A percentile compares a stretch with the other conserved stretches of the same genome.
Evolutionary conservation across 2,113 vertebrate genomes (phyloP).

Genomic region (Oncorhynchus keta): DNA sequence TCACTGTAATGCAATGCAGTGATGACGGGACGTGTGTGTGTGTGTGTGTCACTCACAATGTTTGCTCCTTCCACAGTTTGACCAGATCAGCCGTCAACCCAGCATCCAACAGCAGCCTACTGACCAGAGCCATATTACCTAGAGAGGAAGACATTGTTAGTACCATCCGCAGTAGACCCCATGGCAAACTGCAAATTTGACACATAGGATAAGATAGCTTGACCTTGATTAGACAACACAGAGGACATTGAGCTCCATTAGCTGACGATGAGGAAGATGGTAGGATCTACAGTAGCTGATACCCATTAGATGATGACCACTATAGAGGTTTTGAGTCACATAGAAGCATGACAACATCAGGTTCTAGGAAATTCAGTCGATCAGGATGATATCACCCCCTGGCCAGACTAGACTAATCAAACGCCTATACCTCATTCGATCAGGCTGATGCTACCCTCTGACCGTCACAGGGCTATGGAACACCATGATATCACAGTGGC

Average conservation of each 20-base stretch:
- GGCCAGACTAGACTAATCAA: constrained; percentile 45
- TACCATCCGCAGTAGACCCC: no score
- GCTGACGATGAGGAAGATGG: not conserved
- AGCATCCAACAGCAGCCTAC: constrained; percentile 90
- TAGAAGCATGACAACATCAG: constrained; percentile 45
- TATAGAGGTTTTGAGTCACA: constrained; percentile 50
- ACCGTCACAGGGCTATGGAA: no score
- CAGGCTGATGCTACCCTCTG: no score
- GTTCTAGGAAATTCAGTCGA: constrained; percentile 55
- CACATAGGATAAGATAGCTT: no score
- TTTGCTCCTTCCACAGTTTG: constrained; percentile 86
- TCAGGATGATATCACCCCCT: constrained; percentile 48
- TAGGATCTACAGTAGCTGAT: constrained; percentile 16
- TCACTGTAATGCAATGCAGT: no score
- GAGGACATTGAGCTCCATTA: constrained; percentile 35
- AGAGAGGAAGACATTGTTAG: not conserved
- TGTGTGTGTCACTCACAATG: constrained; percentile 76
- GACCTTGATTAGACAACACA: not conserved
- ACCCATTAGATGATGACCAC: constrained; percentile 54
- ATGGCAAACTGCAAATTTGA: no score
- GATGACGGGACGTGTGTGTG: no score
- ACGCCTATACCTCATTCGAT: constrained; percentile 28
- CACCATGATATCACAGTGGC: constrained; percentile 9
- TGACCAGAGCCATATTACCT: constrained; percentile 89
- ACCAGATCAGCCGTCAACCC: constrained; percentile 89